phyloP scores from a whole-genome alignment of 37 sponge, comb jelly and placozoan species.

The Axinella damicornis region DNA sequence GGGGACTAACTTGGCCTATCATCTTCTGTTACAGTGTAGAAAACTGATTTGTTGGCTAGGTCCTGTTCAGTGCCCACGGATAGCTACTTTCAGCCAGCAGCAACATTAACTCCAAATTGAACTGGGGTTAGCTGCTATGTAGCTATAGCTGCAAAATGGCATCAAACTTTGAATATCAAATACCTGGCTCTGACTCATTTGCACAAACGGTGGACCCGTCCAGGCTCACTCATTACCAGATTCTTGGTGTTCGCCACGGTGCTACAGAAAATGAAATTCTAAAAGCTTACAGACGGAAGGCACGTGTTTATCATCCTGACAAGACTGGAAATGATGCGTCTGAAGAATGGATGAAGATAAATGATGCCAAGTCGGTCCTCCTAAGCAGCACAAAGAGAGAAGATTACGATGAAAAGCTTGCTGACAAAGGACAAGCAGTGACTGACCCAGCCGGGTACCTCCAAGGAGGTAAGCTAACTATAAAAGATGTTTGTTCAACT shows the following conservation, averaged over 20 bases:
- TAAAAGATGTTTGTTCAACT: no score
- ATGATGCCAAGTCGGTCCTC: conserved; percentile 10
- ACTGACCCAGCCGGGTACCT: conserved; percentile 13
- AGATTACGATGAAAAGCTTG: conserved; percentile 21
- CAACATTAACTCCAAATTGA: no score
- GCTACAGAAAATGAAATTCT: conserved; percentile 18
- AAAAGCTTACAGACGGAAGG: conserved; percentile 9
- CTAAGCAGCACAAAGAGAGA: neutral
- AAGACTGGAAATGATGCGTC: neutral
- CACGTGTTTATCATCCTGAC: conserved; percentile 10
- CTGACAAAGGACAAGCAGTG: conserved; percentile 3
- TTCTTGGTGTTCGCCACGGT: conserved; percentile 1
- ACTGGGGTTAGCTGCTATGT: no score
- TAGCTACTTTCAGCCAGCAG: no score
- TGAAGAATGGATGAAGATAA: conserved; percentile 16
- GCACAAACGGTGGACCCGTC: neutral
- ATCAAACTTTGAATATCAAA: neutral
- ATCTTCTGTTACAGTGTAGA: no score
- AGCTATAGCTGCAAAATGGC: no score
- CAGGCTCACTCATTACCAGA: conserved; percentile 9
- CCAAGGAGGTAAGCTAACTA: conserved; percentile 1
- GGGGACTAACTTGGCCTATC: no score
- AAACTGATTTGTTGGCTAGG: no score
- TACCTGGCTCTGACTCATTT: conserved; percentile 17
- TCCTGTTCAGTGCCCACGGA: no score